Conservation (phyloP, 2,113 vertebrate species). For the Pandion haliaetus region DNA sequence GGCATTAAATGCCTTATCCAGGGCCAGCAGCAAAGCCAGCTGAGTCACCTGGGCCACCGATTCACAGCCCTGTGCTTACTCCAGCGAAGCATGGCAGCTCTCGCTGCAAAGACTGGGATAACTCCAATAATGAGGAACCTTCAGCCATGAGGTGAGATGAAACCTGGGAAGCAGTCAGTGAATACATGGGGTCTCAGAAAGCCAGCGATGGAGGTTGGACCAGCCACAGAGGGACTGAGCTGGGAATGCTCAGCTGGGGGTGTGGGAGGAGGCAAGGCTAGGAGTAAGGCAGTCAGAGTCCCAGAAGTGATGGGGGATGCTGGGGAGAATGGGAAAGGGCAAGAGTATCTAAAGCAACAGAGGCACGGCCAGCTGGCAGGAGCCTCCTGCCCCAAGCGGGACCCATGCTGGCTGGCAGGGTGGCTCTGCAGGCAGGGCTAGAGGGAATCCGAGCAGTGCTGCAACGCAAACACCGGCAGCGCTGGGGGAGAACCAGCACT, state of each 20-base stretch:
- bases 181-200: fast-evolving
- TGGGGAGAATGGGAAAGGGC: not conserved
- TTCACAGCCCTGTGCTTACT: not conserved
- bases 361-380: not conserved
- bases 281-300: not conserved
- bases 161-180: not conserved
- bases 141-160: not conserved
- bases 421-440: not conserved
- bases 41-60: not conserved
- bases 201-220: fast-evolving
- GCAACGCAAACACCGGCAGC: not conserved
- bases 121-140: not conserved
- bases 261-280: not conserved
- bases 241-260: not conserved
- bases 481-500: not conserved
- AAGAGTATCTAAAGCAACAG: not conserved
- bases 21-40: not conserved
- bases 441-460: not conserved
- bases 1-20: not conserved
- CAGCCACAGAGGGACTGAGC: not conserved
- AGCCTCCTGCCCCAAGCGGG: not conserved
- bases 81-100: not conserved
- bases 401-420: not conserved
- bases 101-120: not conserved
- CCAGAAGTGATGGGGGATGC: not conserved